Evolutionary conservation across 1,140 invertebrate genomes (phyloP).

Genomic region (Microvelia longipes): DNA sequence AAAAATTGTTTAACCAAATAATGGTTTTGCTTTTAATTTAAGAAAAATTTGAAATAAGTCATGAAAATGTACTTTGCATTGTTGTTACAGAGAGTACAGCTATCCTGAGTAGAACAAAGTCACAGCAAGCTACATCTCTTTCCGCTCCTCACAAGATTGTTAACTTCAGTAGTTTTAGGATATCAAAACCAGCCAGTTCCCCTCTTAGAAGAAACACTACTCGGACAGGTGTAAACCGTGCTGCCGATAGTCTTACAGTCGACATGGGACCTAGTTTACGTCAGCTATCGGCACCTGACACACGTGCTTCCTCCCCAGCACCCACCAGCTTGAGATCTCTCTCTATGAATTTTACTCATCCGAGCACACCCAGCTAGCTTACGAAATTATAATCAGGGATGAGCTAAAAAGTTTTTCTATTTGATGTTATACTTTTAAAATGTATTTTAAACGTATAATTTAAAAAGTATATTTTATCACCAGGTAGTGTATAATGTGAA

Average conservation of each 20-base stretch:
- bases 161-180: slow-evolving; percentile 24
- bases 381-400: too few species aligned
- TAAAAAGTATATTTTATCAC: too few species aligned
- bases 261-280: background rate
- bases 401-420: too few species aligned
- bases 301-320: slow-evolving; percentile 14
- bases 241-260: background rate
- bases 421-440: too few species aligned
- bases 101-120: slow-evolving; percentile 20
- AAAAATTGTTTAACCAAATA: too few species aligned
- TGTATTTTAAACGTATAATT: too few species aligned
- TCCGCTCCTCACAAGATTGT: slow-evolving; percentile 17
- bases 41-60: too few species aligned
- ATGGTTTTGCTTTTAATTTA: too few species aligned
- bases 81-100: slow-evolving; percentile 16
- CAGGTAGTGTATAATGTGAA: too few species aligned
- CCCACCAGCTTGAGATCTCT: slow-evolving; percentile 14
- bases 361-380: background rate
- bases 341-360: slow-evolving; percentile 18
- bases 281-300: slow-evolving; percentile 16
- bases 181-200: slow-evolving; percentile 18
- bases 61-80: too few species aligned
- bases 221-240: background rate
- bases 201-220: slow-evolving; percentile 14
- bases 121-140: slow-evolving; percentile 17